Conservation (phyloP, 2,113 vertebrate genomes). For the Passer montanus region DNA sequence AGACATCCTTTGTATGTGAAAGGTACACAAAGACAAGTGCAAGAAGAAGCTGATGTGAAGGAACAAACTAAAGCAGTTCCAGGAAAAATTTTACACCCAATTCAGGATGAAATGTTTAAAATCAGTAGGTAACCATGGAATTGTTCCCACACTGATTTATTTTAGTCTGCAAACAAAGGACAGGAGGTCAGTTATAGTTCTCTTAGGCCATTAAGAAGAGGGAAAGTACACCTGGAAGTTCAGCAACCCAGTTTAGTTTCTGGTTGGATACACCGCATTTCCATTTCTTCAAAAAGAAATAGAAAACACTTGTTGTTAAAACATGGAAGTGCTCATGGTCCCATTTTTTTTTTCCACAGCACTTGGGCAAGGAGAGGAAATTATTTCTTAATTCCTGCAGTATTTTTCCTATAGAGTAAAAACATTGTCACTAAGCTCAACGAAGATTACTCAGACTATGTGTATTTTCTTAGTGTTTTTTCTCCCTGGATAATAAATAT, state of each 20-base stretch:
- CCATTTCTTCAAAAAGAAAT: not conserved
- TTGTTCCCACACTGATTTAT: not conserved
- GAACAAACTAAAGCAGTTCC: not conserved
- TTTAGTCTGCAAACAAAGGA: not conserved
- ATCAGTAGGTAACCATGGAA: not conserved
- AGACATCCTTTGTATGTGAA: not conserved
- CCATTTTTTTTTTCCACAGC: not conserved
- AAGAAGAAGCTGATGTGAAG: not conserved
- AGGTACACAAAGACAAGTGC: not conserved
- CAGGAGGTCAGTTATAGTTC: not conserved
- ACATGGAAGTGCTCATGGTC: not conserved
- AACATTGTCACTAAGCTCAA: not conserved
- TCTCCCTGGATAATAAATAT: not conserved
- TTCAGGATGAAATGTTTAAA: not conserved
- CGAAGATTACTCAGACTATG: not conserved
- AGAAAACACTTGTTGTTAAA: not conserved
- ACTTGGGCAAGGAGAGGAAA: not conserved
- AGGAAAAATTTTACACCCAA: not conserved
- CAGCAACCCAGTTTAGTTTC: not conserved
- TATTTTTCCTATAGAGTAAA: not conserved
- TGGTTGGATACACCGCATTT: not conserved
- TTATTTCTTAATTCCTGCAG: not conserved
- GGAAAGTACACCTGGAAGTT: not conserved
- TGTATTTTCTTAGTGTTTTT: not conserved
- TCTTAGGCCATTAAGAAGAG: not conserved